Conservation (phyloP, 2,888 invertebrate genomes). For the Scrobipalpa costella region DNA sequence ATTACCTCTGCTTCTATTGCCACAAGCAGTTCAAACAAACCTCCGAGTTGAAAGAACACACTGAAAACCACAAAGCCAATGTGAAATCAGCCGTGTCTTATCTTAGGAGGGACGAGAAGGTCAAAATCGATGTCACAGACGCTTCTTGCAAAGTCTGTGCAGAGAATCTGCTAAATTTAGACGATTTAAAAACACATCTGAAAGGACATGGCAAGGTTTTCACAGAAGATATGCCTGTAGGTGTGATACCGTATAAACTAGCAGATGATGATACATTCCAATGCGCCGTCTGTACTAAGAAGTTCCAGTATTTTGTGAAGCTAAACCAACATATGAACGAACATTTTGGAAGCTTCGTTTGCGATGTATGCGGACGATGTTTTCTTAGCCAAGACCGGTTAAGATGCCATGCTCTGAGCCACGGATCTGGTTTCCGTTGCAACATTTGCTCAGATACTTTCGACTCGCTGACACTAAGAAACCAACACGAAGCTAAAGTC, state of each 20-base stretch:
- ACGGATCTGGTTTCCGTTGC: constrained; percentile 60
- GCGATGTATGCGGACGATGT: constrained; percentile 68
- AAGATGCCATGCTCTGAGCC: constrained; percentile 57
- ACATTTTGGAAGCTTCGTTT: constrained; percentile 65
- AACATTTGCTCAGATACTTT: constrained; percentile 56
- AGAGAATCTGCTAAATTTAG: constrained; percentile 40
- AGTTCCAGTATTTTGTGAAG: constrained; percentile 67
- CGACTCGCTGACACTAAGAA: constrained; percentile 54
- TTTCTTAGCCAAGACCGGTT: constrained; percentile 64
- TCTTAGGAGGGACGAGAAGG: constrained; percentile 65
- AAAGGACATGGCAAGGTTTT: constrained; percentile 52
- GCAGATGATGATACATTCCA: constrained; percentile 45
- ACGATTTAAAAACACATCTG: constrained; percentile 52
- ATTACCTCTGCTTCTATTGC: constrained; percentile 71
- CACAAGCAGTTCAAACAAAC: constrained; percentile 59
- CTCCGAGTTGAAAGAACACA: constrained; percentile 63
- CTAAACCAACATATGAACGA: constrained; percentile 73
- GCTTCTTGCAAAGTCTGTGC: constrained; percentile 55
- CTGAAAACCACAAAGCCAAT: constrained; percentile 55
- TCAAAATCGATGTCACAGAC: constrained; percentile 64
- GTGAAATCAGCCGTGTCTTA: constrained; percentile 63
- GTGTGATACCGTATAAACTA: constrained; percentile 64
- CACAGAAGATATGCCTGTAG: constrained; percentile 52
- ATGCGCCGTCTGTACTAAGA: constrained; percentile 60
- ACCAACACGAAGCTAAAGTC: constrained; percentile 51